phyloP scores from a whole-genome alignment of 2,797 vertebrate species.

The Apogon talboti region DNA sequence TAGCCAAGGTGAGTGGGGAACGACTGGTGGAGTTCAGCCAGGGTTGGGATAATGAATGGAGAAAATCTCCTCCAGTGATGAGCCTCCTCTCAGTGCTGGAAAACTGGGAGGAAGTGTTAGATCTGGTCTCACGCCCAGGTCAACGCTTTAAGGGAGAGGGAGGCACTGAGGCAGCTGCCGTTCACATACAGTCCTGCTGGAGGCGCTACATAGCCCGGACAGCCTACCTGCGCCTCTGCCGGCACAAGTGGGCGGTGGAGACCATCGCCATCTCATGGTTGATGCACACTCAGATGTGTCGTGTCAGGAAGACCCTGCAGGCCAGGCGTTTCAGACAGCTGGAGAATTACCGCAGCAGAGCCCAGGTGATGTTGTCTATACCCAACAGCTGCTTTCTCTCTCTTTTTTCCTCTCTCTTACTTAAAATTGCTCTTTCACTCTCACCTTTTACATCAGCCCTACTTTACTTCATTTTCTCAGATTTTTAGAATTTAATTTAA shows the following conservation, averaged over 20 bases:
- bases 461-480: not conserved
- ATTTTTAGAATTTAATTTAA: slow-evolving; percentile 12
- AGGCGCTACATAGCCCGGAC: slow-evolving; percentile 71
- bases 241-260: slow-evolving; percentile 85
- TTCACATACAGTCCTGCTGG: slow-evolving; percentile 86
- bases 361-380: slow-evolving; percentile 83
- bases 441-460: not conserved
- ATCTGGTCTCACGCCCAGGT: slow-evolving; percentile 75
- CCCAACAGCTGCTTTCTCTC: slow-evolving; percentile 3
- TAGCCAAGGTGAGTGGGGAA: slow-evolving; percentile 79
- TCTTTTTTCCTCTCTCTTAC: not conserved
- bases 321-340: slow-evolving; percentile 85
- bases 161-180: slow-evolving; percentile 76
- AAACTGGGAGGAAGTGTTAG: slow-evolving; percentile 75
- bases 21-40: slow-evolving; percentile 68
- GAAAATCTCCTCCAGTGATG: slow-evolving; percentile 53
- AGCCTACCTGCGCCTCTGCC: slow-evolving; percentile 73
- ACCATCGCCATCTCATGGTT: slow-evolving; percentile 85
- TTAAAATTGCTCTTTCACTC: slow-evolving; percentile 7
- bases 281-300: slow-evolving; percentile 70
- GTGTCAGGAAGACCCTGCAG: slow-evolving; percentile 81
- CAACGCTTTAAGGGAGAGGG: slow-evolving; percentile 85
- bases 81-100: slow-evolving; percentile 82
- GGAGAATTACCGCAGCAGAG: slow-evolving; percentile 88
- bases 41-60: slow-evolving; percentile 64